Evolutionary conservation across 2,113 vertebrate species (phyloP).

Genomic region (Paramisgurnus dabryanus): DNA sequence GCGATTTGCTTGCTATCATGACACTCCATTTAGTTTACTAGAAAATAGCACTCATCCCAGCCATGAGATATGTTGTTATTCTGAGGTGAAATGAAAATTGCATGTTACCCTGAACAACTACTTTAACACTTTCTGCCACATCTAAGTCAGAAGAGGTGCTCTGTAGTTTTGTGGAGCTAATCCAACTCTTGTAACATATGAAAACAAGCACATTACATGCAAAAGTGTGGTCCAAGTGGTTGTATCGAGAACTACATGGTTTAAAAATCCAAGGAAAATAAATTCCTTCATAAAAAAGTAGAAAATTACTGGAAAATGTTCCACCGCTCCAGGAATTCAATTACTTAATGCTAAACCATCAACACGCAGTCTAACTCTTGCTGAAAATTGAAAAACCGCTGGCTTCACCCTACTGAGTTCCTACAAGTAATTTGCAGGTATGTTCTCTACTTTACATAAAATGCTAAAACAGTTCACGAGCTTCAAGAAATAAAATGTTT

Average conservation of each 20-base stretch:
- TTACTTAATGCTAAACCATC: constrained; percentile 20
- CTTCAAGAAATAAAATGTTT: neutral
- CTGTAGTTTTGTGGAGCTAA: constrained; percentile 2
- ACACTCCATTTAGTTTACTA: constrained; percentile 31
- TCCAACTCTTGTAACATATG: constrained; percentile 9
- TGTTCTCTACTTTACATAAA: neutral
- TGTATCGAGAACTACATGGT: neutral
- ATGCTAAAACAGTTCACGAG: neutral
- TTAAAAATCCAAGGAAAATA: neutral
- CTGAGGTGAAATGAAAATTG: constrained; percentile 31
- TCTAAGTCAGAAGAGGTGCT: neutral
- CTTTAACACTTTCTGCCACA: neutral
- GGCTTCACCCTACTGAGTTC: neutral
- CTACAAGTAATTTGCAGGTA: neutral
- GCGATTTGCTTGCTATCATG: constrained; percentile 31
- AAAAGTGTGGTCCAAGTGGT: neutral
- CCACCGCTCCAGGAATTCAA: constrained; percentile 23
- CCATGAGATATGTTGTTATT: constrained; percentile 16
- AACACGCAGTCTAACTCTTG: constrained; percentile 6
- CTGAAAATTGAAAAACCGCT: neutral
- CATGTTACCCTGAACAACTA: neutral
- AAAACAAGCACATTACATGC: constrained; percentile 5
- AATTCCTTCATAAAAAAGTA: neutral
- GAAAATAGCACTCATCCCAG: constrained; percentile 33
- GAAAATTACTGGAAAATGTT: constrained; percentile 2